phyloP scores from a whole-genome alignment of 2,888 invertebrate genomes.

The Heliconius ethilla region DNA sequence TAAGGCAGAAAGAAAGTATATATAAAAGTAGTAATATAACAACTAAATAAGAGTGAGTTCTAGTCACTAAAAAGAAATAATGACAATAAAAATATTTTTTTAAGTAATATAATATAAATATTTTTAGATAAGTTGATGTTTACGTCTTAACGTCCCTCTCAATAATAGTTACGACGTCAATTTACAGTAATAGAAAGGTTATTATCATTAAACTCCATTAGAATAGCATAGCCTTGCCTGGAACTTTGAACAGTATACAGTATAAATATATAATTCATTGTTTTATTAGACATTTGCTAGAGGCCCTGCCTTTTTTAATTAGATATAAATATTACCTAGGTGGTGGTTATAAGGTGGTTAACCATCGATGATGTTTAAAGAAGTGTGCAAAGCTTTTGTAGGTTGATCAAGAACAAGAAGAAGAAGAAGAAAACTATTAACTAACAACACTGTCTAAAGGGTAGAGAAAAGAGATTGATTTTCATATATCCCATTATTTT shows the following conservation, averaged over 20 bases:
- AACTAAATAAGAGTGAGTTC: no score
- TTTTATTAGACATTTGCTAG: slow-evolving; percentile 3
- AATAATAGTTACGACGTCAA: slow-evolving; percentile 54
- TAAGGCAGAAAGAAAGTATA: no score
- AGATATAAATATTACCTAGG: background rate
- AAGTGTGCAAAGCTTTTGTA: no score
- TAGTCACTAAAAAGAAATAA: no score
- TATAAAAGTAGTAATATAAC: no score
- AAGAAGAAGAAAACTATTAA: background rate
- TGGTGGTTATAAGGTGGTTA: no score
- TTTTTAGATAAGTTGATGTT: slow-evolving; percentile 6
- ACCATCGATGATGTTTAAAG: no score
- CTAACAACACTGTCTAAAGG: background rate
- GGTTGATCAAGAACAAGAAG: no score
- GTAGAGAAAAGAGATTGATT: background rate
- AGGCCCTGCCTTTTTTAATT: background rate
- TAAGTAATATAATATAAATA: background rate
- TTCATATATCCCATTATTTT: background rate
- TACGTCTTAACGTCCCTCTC: slow-evolving; percentile 36
- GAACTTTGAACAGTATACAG: slow-evolving; percentile 27
- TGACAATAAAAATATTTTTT: no score
- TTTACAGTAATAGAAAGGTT: slow-evolving; percentile 59
- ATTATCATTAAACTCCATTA: slow-evolving; percentile 55
- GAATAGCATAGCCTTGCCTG: slow-evolving; percentile 44
- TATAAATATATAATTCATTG: background rate